Base-by-base conservation (phyloP, 1,140 invertebrate species). In the Euwallacea fornicatus region DNA sequence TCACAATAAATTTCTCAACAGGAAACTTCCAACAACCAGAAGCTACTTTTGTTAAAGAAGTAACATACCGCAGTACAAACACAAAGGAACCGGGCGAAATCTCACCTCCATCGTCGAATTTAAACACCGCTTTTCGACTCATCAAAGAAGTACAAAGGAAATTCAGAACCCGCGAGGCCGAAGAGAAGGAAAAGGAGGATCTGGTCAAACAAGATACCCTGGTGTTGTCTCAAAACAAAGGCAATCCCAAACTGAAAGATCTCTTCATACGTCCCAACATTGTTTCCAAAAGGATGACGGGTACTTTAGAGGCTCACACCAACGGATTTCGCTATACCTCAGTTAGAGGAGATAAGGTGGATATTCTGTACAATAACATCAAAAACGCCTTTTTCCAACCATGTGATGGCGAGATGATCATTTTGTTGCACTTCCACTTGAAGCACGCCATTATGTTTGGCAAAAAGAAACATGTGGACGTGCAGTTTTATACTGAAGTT, bases 91-190 rank as follows among this genome's bases (percentile, higher is more conserved):
- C 96, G 9, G 98, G 98, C 61, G 97, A 99, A 84, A 87, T 98
- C 59, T 93, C 92, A 6, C 92, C 97, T 0, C 95, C 98, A 0
- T 98, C 97, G 0, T 90, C 93, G 0, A 99, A 99, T 83, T 84
- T 99, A 7, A 98, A 96, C 79, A 98, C 95, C 42, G 96, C 96
- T 1, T 98, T 98, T 82, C 87, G 97, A 67, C 85, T 99, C 7
- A 99, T 99, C 77, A 99, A 99, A 83, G 98, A 99, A 85, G 96
- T 99, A 42, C 98, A 99, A 83, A 98, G 99, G 81, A 97, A 96
- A 80, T 99, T 96, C 80, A 98, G 98, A 84, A 98, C 96, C 0
- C 85, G 97, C 68, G 98, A 99, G 83, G 96, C 96, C 0, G 98
- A 99, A 83, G 97, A 99, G 83, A 89, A 95, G 74, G 98, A 99